Percentiles rank a stretch among this genome's conserved stretches.
Conservation (phyloP, 2,113 vertebrate genomes). For the Chunga burmeisteri region DNA sequence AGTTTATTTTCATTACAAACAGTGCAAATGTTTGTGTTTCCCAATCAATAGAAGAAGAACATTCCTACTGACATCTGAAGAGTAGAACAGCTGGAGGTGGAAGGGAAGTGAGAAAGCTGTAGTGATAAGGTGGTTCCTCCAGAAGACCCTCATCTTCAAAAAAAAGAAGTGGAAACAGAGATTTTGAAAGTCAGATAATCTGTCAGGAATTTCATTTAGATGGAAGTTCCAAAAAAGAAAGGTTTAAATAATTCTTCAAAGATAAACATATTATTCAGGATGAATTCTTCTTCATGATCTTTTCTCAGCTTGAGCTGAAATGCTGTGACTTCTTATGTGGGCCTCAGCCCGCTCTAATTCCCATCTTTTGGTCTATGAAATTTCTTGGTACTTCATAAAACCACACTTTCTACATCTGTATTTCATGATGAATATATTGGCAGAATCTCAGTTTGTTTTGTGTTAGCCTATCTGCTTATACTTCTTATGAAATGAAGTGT, state of each 20-base stretch:
- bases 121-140: not conserved
- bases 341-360: not conserved
- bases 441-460: not conserved
- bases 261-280: not conserved
- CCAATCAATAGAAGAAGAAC: not conserved
- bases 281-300: not conserved
- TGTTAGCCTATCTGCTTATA: not conserved
- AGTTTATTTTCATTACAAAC: not conserved
- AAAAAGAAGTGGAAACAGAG: not conserved
- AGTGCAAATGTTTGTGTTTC: not conserved
- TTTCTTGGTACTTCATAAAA: not conserved
- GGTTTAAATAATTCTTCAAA: not conserved
- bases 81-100: not conserved
- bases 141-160: not conserved
- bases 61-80: not conserved
- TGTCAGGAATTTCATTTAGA: not conserved
- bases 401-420: rapidly evolving
- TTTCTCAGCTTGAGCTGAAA: not conserved
- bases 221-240: not conserved
- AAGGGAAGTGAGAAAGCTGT: not conserved
- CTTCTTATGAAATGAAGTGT: not conserved
- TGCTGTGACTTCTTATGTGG: not conserved
- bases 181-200: not conserved
- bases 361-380: not conserved
- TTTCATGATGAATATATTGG: not conserved